phyloP scores from a whole-genome alignment of 2,797 vertebrate species.

The Kryptolebias ocellatus region DNA sequence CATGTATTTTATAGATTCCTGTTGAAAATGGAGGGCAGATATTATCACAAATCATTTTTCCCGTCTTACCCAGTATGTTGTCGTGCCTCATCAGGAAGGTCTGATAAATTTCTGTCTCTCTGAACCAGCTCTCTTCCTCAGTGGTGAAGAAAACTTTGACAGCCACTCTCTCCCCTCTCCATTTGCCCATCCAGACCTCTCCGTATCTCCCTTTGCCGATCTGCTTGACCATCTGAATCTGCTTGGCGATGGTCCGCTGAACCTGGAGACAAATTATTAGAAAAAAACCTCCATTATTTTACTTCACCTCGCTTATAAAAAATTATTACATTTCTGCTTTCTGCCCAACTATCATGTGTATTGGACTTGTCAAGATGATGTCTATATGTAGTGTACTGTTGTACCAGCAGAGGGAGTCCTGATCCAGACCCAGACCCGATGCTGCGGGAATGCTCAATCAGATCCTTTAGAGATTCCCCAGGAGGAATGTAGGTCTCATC shows the following conservation, averaged over 20 bases:
- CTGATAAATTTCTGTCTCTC: constrained; percentile 98
- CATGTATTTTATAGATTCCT: no score
- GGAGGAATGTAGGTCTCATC: constrained; percentile 92
- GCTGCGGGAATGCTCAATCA: constrained; percentile 94
- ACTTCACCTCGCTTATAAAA: neutral
- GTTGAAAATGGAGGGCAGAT: no score
- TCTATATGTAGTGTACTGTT: constrained; percentile 19
- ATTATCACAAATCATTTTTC: neutral
- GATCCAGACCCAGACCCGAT: constrained; percentile 93
- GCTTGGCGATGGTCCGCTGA: constrained; percentile 96
- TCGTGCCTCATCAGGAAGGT: constrained; percentile 98
- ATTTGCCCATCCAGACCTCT: constrained; percentile 98
- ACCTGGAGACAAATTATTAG: constrained; percentile 78
- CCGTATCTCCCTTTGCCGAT: constrained; percentile 97
- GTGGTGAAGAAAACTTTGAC: constrained; percentile 98
- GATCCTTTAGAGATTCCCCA: constrained; percentile 89
- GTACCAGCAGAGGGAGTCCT: constrained; percentile 97
- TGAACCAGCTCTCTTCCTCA: constrained; percentile 98
- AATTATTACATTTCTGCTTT: neutral
- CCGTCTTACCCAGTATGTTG: constrained; percentile 91
- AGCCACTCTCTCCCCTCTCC: constrained; percentile 94
- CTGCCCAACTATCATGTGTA: no score
- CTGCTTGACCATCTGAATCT: constrained; percentile 99
- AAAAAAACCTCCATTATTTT: neutral
- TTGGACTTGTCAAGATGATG: neutral